Base-by-base conservation (phyloP, 1,140 invertebrate genomes). In the Pseudomyrmex sp. region DNA sequence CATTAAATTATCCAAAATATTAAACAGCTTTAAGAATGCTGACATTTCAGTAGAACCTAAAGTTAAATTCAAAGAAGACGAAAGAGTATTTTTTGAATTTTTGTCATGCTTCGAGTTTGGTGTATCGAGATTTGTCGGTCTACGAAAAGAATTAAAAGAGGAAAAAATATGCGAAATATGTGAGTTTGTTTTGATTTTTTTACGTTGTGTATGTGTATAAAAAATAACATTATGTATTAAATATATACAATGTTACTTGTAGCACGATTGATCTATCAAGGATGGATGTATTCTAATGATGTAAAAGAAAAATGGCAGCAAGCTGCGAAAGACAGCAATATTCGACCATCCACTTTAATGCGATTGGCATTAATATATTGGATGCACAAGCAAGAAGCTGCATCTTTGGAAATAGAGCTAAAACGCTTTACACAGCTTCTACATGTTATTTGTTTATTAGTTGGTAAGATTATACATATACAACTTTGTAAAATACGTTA, bases 321-420 rank as follows among this genome's bases (percentile, higher is more conserved):
- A 52, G 94, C 94, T 85, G 94, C 95, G 7, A 93, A 93, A 82
- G 90, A 93, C 54, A 96, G 96, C 90, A 91, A 93, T 65, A 95
- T 97, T 77, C 90, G 95, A 56, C 94, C 96, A 12, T 93, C 93
- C 73, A 95, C 96, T 82, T 92, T 97, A 15, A 95, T 97, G 79
- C 94, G 95, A 89, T 93, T 97, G 48, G 92, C 96, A n/a, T 94
- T 97, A 44, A 93, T 95, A 61, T 97, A 96, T 92, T 96, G 97
- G 95, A 95, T 96, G 80, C 95, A 96, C 73, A 95, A 94, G 79
- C 91, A 93, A 48, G 89, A 87, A 35, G 89, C 85, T n/a, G 89
- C 89, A 48, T 91, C 88, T 63, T 90, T 95, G 50, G 91, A 93
- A 88, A 83, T 90, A 9, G 93, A 95, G 83, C 88, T 95, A 65